Conservation (phyloP, 2,888 invertebrate species). For the Pollenia labialis region DNA sequence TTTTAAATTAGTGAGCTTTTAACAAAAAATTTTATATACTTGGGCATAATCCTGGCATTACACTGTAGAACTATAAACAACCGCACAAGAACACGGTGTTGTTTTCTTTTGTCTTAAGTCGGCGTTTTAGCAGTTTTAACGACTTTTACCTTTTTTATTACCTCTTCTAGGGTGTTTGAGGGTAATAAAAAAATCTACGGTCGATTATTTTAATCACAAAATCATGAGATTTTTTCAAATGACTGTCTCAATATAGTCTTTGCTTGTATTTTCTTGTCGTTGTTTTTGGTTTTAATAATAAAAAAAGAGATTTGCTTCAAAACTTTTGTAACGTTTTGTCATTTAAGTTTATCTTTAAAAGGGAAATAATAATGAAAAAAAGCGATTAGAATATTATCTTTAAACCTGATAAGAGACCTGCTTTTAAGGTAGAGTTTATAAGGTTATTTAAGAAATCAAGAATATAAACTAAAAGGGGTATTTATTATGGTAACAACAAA, state of each 20-base stretch:
- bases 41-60: not conserved
- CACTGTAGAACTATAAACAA: not conserved
- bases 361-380: not conserved
- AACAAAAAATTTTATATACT: no score
- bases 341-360: not conserved
- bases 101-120: not conserved
- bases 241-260: slow-evolving; percentile 3
- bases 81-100: slow-evolving; percentile 12
- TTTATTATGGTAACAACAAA: not conserved
- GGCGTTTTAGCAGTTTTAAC: not conserved
- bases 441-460: not conserved
- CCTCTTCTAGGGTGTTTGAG: not conserved
- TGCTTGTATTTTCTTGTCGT: not conserved
- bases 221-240: slow-evolving; percentile 51
- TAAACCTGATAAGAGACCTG: not conserved
- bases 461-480: not conserved
- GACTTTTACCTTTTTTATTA: slow-evolving; percentile 24
- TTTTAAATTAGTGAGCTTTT: not conserved
- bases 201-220: slow-evolving; percentile 50
- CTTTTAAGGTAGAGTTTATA: not conserved
- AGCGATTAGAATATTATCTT: not conserved
- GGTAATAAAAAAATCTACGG: slow-evolving; percentile 36
- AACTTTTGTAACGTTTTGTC: not conserved
- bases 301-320: not conserved
- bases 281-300: not conserved